A percentile compares a stretch with the other conserved stretches of the same genome.
Evolutionary conservation across 2,113 vertebrate species (phyloP).

Genomic region (Mellivora capensis): DNA sequence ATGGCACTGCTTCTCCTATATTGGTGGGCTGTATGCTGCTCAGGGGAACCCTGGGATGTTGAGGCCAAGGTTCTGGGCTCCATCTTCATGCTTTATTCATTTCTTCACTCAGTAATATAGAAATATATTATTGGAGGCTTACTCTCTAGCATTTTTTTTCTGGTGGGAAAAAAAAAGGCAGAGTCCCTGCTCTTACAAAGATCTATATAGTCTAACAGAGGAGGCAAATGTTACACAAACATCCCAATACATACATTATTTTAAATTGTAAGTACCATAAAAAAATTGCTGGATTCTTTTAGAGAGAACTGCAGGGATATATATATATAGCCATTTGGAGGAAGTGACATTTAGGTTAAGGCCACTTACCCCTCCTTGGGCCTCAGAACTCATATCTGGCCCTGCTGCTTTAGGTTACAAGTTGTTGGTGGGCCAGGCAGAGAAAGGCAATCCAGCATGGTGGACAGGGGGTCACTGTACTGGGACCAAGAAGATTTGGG

Average conservation of each 20-base stretch:
- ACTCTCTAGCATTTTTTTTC: not conserved
- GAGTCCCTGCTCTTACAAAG: not conserved
- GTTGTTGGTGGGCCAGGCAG: not conserved
- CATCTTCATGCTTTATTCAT: not conserved
- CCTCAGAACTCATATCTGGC: not conserved
- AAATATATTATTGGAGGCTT: not conserved
- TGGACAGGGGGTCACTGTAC: not conserved
- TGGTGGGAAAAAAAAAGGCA: not conserved
- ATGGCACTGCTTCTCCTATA: fast-evolving
- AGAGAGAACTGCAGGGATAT: not conserved
- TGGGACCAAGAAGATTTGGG: not conserved
- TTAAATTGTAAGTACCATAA: not conserved
- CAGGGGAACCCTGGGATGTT: not conserved
- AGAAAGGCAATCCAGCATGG: fast-evolving
- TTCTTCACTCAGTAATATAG: not conserved
- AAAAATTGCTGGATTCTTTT: not conserved
- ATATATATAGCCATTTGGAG: not conserved
- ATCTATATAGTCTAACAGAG: not conserved
- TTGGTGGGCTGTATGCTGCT: fast-evolving
- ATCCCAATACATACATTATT: not conserved
- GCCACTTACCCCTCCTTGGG: not conserved
- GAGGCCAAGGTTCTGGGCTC: not conserved
- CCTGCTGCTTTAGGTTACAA: not conserved
- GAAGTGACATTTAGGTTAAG: not conserved
- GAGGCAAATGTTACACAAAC: not conserved